These are phyloP conservation scores for Platypus cylindrus DNA, from an alignment of 2,888 invertebrate genomes.

Conservation along the genomic window DNA sequence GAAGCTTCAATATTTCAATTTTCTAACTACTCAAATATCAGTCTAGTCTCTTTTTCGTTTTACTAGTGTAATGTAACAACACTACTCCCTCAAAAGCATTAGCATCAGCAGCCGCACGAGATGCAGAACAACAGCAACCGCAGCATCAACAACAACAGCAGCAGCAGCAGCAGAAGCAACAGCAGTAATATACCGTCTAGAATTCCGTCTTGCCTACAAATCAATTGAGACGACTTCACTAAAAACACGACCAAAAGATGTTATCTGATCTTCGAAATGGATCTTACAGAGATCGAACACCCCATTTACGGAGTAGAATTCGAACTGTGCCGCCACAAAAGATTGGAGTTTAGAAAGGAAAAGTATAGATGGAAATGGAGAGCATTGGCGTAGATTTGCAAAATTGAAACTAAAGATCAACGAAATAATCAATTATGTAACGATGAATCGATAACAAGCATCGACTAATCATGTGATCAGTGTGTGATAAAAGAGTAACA, in stretches of 20 bases:
- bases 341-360: slow-evolving; percentile 6
- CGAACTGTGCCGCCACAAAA: slow-evolving; percentile 7
- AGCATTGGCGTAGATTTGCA: background rate
- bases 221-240: slow-evolving; percentile 14
- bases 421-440: background rate
- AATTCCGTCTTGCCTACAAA: slow-evolving; percentile 11
- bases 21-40: no score
- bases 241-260: slow-evolving; percentile 12
- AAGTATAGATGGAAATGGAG: background rate
- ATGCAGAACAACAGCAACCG: background rate
- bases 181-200: no score
- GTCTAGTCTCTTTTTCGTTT: no score
- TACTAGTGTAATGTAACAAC: no score
- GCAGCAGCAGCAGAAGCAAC: background rate
- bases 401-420: background rate
- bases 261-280: slow-evolving; percentile 14
- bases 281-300: slow-evolving; percentile 14
- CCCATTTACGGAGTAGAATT: slow-evolving; percentile 12
- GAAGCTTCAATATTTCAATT: no score
- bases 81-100: no score
- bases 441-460: no score
- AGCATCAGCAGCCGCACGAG: background rate
- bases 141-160: background rate
- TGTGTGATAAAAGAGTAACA: no score
- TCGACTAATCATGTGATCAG: no score